Percentiles rank a stretch among this genome's conserved stretches.
phyloP scores from a whole-genome alignment of 1,140 invertebrate species.

The Streblospio benedicti region DNA sequence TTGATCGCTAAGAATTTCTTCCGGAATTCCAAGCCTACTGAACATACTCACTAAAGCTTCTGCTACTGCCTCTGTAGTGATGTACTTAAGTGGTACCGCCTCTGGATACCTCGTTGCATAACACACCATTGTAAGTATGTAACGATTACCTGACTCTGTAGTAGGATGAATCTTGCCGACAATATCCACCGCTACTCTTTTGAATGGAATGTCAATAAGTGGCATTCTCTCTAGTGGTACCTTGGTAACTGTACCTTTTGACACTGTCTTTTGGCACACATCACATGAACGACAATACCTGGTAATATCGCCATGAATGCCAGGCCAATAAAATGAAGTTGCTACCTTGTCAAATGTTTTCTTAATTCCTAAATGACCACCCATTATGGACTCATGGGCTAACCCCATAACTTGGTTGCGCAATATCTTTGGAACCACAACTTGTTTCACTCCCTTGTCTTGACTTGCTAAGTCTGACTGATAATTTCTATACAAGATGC shows the following conservation, averaged over 20 bases:
- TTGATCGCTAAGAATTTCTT: constrained; percentile 45
- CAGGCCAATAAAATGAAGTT: constrained; percentile 7
- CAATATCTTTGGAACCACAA: constrained; percentile 8
- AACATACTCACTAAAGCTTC: constrained; percentile 37
- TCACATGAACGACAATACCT: not conserved
- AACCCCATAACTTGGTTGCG: constrained; percentile 11
- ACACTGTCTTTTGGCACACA: not conserved
- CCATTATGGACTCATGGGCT: constrained; percentile 15
- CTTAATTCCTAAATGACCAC: too few relatives aligned
- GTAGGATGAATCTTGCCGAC: constrained; percentile 1
- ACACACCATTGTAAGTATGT: constrained; percentile 18
- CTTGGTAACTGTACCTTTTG: not conserved
- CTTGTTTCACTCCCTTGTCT: constrained; percentile 6
- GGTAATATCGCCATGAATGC: not conserved
- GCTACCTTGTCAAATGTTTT: too few relatives aligned
- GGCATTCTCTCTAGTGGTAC: not conserved
- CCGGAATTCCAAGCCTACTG: too few relatives aligned
- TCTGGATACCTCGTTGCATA: constrained; percentile 26
- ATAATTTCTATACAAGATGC: too few relatives aligned
- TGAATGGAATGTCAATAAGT: not conserved
- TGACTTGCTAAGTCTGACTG: too few relatives aligned
- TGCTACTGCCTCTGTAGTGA: constrained; percentile 19
- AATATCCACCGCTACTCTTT: not conserved
- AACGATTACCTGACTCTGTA: constrained; percentile 11
- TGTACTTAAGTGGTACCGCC: constrained; percentile 16